Conservation (phyloP, 2,888 invertebrate species). For the Dasypolia templi region DNA sequence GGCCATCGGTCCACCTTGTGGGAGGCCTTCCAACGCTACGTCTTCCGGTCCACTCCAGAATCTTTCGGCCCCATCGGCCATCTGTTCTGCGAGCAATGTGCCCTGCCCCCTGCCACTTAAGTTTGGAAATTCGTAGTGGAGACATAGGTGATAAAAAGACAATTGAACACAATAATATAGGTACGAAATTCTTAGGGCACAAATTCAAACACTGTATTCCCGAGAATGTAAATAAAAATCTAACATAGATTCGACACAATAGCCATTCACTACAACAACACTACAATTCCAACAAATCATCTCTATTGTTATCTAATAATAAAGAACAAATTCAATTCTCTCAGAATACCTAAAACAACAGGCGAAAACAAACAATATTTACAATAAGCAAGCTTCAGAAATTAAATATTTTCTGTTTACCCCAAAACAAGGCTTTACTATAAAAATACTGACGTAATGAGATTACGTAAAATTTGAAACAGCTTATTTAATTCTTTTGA, state of each 20-base stretch:
- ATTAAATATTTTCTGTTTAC: slow-evolving; percentile 38
- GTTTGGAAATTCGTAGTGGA: too few species aligned
- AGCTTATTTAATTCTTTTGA: slow-evolving; percentile 39
- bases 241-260: background rate
- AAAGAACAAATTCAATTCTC: slow-evolving; percentile 14
- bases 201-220: too few species aligned
- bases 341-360: background rate
- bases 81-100: too few species aligned
- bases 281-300: background rate
- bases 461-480: slow-evolving; percentile 26
- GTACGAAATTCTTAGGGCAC: too few species aligned
- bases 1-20: too few species aligned
- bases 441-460: slow-evolving; percentile 41
- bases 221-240: background rate
- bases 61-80: too few species aligned
- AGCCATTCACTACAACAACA: background rate
- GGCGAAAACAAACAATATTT: slow-evolving; percentile 32
- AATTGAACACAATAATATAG: background rate
- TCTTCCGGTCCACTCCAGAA: too few species aligned
- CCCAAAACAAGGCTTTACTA: slow-evolving; percentile 35
- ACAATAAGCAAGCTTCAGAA: slow-evolving; percentile 1
- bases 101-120: too few species aligned
- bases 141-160: background rate
- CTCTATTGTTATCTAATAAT: slow-evolving; percentile 19
- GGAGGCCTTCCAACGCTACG: too few species aligned